These are phyloP conservation scores for Ptychobarbus kaznakovi DNA, from an alignment of 2,797 vertebrate species.

Conservation along the genomic window DNA sequence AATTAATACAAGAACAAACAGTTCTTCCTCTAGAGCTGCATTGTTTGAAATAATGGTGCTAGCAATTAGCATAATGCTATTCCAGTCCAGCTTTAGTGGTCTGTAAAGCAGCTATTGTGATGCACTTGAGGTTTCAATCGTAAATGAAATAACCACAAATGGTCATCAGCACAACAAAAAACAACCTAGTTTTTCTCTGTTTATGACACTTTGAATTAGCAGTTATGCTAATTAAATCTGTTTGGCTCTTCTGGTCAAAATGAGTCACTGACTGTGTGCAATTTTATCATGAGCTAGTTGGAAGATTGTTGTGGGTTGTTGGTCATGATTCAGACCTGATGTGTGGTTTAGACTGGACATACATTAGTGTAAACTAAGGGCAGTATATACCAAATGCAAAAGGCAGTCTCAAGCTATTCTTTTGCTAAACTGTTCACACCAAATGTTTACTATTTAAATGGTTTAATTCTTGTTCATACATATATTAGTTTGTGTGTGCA, in stretches of 20 bases:
- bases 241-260: neutral
- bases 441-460: no score
- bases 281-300: neutral
- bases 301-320: neutral
- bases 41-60: slow-evolving; percentile 14
- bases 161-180: slow-evolving; percentile 50
- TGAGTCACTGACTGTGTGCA: neutral
- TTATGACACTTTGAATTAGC: neutral
- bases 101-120: slow-evolving; percentile 31
- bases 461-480: no score
- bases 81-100: slow-evolving; percentile 17
- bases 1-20: slow-evolving; percentile 32
- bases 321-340: neutral
- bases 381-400: neutral
- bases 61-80: slow-evolving; percentile 41
- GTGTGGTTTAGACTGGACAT: neutral
- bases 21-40: neutral
- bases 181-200: slow-evolving; percentile 5
- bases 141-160: slow-evolving; percentile 21
- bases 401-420: neutral
- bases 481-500: neutral
- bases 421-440: no score
- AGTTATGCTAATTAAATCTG: neutral
- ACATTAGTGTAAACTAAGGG: neutral
- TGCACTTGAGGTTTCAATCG: slow-evolving; percentile 10